Conservation (phyloP, 2,797 vertebrate genomes). For the Peromyscus aztecus region DNA sequence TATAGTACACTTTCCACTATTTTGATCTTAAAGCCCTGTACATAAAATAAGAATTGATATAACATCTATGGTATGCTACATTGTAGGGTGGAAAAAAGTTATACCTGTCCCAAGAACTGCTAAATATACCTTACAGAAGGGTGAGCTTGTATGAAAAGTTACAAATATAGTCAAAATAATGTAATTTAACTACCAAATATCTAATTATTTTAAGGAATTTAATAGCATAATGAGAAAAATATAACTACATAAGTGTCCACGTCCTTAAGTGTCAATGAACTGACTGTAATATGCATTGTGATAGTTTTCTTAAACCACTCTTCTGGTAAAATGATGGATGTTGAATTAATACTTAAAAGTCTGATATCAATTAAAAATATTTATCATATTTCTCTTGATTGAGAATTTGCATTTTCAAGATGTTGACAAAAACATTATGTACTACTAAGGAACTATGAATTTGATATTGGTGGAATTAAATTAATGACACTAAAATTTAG, state of each 20-base stretch:
- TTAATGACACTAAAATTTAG: conserved; percentile 4
- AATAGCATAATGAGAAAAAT: neutral
- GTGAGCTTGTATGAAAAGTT: neutral
- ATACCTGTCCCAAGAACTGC: neutral
- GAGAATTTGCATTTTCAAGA: neutral
- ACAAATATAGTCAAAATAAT: neutral
- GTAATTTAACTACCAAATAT: neutral
- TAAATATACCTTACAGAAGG: neutral
- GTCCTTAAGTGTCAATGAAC: neutral
- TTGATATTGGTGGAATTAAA: neutral
- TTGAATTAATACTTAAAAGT: neutral
- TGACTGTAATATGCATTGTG: neutral
- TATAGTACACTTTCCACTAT: neutral
- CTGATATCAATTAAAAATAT: neutral
- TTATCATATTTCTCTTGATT: neutral
- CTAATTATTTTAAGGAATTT: neutral
- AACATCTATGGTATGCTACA: neutral
- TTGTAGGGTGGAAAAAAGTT: neutral
- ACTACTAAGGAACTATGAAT: neutral
- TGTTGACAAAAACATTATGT: neutral
- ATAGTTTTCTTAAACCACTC: neutral
- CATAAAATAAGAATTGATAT: neutral
- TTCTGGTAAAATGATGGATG: neutral
- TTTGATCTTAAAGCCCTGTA: neutral
- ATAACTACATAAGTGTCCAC: neutral